These are phyloP conservation scores for Grapholita molesta DNA, from an alignment of 1,140 invertebrate genomes.

Conservation along the genomic window DNA sequence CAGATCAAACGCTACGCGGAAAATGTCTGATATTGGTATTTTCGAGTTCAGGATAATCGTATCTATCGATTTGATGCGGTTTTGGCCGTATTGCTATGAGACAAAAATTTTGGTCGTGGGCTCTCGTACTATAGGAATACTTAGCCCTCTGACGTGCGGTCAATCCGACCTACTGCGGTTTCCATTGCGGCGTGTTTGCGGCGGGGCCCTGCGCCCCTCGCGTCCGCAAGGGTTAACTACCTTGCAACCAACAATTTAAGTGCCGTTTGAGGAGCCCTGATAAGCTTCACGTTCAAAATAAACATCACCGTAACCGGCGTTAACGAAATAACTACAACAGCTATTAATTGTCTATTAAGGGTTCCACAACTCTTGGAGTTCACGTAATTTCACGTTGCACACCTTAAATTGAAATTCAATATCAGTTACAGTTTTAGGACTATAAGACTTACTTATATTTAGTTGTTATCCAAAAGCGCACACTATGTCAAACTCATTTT, in stretches of 20 bases:
- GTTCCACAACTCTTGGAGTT: neutral
- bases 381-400: neutral
- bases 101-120: no score
- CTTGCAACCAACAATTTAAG: slow-evolving; percentile 73
- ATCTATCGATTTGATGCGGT: no score
- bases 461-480: no score
- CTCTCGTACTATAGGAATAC: no score
- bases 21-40: no score
- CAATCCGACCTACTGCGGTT: neutral
- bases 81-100: no score
- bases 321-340: slow-evolving; percentile 53
- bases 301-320: slow-evolving; percentile 70
- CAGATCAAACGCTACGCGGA: no score
- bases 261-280: slow-evolving; percentile 72
- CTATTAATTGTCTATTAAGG: slow-evolving; percentile 46
- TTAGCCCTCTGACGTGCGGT: neutral
- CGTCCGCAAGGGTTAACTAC: slow-evolving; percentile 71
- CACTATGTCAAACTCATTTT: no score
- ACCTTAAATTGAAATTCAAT: no score
- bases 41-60: no score
- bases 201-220: slow-evolving; percentile 42
- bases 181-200: slow-evolving; percentile 17
- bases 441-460: no score
- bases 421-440: no score
- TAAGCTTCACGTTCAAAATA: slow-evolving; percentile 66